Conservation (phyloP, 2,797 vertebrate species). For the Pachyuromys duprasi region DNA sequence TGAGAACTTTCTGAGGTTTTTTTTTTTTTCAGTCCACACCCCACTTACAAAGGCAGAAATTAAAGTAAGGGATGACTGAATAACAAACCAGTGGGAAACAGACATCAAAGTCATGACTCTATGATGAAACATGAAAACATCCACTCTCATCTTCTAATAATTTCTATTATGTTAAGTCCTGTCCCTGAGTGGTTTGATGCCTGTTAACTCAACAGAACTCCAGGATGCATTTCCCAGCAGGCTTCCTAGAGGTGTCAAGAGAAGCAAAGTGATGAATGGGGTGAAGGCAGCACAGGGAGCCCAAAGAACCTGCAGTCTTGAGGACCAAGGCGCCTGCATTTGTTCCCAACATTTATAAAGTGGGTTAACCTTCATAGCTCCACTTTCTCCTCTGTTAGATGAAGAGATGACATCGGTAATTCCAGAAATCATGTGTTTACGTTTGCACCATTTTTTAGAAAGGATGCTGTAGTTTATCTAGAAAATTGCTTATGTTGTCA, state of each 20-base stretch:
- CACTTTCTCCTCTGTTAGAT: background rate
- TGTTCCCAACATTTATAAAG: background rate
- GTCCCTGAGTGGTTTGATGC: background rate
- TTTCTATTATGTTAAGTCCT: background rate
- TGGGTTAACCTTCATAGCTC: background rate
- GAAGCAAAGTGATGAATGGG: background rate
- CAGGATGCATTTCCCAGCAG: background rate
- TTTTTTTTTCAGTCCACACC: background rate
- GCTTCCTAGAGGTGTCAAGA: background rate
- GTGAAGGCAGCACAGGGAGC: no score
- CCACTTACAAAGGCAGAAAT: background rate
- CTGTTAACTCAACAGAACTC: background rate
- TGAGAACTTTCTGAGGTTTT: background rate
- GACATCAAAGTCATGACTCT: background rate
- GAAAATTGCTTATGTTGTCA: background rate
- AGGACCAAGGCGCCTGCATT: no score
- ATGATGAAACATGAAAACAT: background rate
- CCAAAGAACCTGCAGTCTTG: no score
- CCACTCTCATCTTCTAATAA: background rate
- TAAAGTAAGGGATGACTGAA: background rate
- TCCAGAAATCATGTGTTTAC: background rate
- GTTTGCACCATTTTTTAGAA: background rate
- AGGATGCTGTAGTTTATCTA: slow-evolving; percentile 16
- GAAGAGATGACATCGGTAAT: background rate
- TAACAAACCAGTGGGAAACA: background rate